Evolutionary conservation across 1,140 invertebrate species (phyloP).

Genomic region (Drosophila novamexicana): DNA sequence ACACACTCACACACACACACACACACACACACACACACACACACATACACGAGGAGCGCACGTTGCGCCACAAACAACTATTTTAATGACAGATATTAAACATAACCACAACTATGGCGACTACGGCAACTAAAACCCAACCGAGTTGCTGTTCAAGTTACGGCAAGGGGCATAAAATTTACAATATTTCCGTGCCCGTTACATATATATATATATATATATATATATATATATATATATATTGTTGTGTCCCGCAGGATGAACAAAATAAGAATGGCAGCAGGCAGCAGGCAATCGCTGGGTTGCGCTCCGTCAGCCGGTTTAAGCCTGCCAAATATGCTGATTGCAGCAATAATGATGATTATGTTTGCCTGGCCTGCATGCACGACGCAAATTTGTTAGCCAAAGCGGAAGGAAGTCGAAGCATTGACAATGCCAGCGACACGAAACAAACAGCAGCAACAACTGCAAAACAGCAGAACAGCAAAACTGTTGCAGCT

Average conservation of each 20-base stretch:
- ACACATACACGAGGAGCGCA: not conserved
- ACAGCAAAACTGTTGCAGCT: slow-evolving; percentile 40
- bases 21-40: too few species aligned
- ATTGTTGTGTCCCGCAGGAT: slow-evolving; percentile 19
- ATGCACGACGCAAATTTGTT: slow-evolving; percentile 80
- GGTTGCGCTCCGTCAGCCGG: not conserved
- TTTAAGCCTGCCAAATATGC: slow-evolving; percentile 76
- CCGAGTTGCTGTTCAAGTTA: not conserved
- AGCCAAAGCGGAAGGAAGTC: slow-evolving; percentile 79
- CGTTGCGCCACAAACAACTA: slow-evolving; percentile 59
- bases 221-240: too few species aligned
- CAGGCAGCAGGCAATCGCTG: not conserved
- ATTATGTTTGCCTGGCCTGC: slow-evolving; percentile 78
- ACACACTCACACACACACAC: too few species aligned
- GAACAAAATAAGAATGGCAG: slow-evolving; percentile 23
- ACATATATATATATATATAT: not conserved
- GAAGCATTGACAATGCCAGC: slow-evolving; percentile 80
- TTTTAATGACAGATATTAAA: slow-evolving; percentile 82
- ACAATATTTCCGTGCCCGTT: slow-evolving; percentile 59
- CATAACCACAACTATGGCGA: slow-evolving; percentile 71
- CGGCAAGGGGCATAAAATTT: slow-evolving; percentile 48
- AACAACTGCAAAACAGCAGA: slow-evolving; percentile 16
- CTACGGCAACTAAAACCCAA: slow-evolving; percentile 3
- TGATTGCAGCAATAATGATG: slow-evolving; percentile 81
- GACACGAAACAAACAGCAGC: slow-evolving; percentile 59